Evolutionary conservation across 2,113 vertebrate genomes (phyloP).

Genomic region (Lycaon pictus): DNA sequence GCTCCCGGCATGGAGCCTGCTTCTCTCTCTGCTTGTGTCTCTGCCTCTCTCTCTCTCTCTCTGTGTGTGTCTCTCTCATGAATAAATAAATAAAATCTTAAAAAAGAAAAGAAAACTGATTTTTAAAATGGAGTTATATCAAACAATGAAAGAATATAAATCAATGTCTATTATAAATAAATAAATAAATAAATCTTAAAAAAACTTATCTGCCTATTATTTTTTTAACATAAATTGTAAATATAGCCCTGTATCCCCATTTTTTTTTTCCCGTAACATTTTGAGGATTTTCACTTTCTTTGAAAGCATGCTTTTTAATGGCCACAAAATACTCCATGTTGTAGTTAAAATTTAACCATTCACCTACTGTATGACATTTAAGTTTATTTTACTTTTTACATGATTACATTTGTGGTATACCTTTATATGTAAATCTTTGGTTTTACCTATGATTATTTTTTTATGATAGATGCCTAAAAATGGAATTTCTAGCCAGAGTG

Average conservation of each 20-base stretch:
- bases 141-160: no score
- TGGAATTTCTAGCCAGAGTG: not conserved
- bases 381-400: not conserved
- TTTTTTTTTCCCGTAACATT: not conserved
- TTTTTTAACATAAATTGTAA: not conserved
- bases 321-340: not conserved
- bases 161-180: no score
- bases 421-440: not conserved
- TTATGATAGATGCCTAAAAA: not conserved
- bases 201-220: not conserved
- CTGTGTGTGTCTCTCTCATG: no score
- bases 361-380: not conserved
- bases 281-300: not conserved
- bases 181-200: no score
- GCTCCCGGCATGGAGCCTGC: no score
- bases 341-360: not conserved
- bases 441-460: not conserved
- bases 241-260: not conserved
- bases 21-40: no score
- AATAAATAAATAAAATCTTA: no score
- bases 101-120: no score
- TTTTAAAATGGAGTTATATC: no score
- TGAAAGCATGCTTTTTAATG: slow-evolving; percentile 13
- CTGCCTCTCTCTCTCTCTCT: no score
- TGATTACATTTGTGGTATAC: not conserved